These are phyloP conservation scores for Lontra canadensis DNA, from an alignment of 2,113 vertebrate species.

Conservation along the genomic window DNA sequence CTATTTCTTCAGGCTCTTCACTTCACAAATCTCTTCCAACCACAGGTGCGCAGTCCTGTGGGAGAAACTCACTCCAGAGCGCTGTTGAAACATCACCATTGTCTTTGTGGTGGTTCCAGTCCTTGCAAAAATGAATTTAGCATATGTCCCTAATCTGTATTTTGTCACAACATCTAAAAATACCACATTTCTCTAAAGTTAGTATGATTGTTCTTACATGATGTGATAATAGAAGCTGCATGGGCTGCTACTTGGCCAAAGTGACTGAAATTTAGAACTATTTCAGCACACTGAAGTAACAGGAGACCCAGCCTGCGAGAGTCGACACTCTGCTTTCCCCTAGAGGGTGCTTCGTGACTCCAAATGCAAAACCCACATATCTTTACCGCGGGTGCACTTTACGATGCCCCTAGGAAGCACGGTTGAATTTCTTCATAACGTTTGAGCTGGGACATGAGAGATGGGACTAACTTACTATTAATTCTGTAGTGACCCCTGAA, in stretches of 20 bases:
- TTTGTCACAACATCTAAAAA: background rate
- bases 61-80: background rate
- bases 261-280: too few relatives aligned
- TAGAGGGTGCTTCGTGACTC: too few relatives aligned
- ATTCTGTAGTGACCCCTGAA: background rate
- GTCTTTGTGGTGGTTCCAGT: background rate
- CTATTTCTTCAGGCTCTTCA: too few relatives aligned
- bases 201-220: background rate
- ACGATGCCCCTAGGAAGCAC: too few relatives aligned
- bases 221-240: background rate
- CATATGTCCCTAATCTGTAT: background rate
- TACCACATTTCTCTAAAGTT: background rate
- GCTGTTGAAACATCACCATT: background rate
- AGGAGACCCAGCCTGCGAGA: background rate
- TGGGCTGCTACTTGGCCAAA: too few relatives aligned
- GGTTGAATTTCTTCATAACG: background rate
- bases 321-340: background rate
- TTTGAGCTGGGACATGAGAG: too few relatives aligned
- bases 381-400: too few relatives aligned
- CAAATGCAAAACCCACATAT: too few relatives aligned
- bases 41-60: rapidly evolving
- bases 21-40: background rate
- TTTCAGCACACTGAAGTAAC: too few relatives aligned
- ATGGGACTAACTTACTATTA: background rate
- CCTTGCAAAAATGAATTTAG: background rate